Conservation (phyloP, 2,797 vertebrate species). For the Diglossa cyanea region DNA sequence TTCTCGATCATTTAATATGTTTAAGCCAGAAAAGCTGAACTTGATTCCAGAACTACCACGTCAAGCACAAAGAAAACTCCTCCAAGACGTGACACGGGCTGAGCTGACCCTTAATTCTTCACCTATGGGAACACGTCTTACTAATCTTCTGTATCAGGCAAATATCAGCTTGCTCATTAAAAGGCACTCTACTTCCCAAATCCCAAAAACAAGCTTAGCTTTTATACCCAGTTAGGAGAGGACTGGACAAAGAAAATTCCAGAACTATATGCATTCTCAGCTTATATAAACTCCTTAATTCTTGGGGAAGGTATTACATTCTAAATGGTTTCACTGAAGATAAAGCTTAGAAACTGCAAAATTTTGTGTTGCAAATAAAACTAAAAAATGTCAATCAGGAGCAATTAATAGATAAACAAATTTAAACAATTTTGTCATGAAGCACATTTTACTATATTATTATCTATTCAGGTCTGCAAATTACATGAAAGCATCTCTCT, state of each 20-base stretch:
- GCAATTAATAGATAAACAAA: neutral
- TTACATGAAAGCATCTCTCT: neutral
- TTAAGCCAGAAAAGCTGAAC: neutral
- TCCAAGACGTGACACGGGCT: neutral
- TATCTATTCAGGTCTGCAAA: neutral
- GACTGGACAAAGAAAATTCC: neutral
- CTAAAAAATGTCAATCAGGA: neutral
- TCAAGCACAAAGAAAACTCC: conserved; percentile 5
- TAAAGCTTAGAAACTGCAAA: conserved; percentile 9
- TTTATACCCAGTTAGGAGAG: neutral
- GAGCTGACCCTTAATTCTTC: neutral
- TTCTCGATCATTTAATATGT: neutral
- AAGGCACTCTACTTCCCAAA: conserved; percentile 34
- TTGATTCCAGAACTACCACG: neutral
- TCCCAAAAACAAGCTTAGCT: neutral
- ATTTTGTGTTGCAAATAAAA: neutral
- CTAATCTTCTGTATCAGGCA: neutral
- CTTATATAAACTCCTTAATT: neutral
- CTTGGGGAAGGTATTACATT: neutral
- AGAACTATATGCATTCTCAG: neutral
- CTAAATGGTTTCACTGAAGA: conserved; percentile 16
- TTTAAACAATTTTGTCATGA: neutral
- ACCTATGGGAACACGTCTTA: neutral
- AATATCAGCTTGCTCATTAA: conserved; percentile 1
- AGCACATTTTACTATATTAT: conserved; percentile 3